Evolutionary conservation across 1,140 invertebrate species (phyloP).

Genomic region (Drosophila albomicans): DNA sequence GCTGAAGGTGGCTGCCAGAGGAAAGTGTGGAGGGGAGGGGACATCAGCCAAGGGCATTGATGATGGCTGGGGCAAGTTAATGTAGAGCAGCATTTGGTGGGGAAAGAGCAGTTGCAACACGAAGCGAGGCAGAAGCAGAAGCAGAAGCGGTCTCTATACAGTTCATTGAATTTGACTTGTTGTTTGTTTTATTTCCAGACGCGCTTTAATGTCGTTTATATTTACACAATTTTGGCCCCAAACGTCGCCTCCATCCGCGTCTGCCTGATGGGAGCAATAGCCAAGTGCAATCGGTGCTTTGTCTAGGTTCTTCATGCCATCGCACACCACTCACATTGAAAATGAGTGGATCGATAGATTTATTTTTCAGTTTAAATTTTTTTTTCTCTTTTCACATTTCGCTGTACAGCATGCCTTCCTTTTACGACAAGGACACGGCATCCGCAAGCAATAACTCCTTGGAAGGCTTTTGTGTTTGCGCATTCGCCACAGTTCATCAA

Average conservation of each 20-base stretch:
- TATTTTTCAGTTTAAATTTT: slow-evolving; percentile 3
- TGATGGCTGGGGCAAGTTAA: slow-evolving; percentile 31
- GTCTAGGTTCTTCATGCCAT: slow-evolving; percentile 6
- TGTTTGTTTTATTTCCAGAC: slow-evolving; percentile 81
- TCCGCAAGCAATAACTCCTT: slow-evolving; percentile 45
- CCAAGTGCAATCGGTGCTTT: slow-evolving; percentile 56
- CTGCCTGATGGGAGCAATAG: slow-evolving; percentile 31
- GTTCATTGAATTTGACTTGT: slow-evolving; percentile 76
- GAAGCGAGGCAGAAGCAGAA: slow-evolving; percentile 6
- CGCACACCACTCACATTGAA: slow-evolving; percentile 5
- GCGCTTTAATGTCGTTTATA: slow-evolving; percentile 81
- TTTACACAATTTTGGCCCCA: slow-evolving; percentile 72
- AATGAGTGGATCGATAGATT: slow-evolving; percentile 45
- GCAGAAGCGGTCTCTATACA: slow-evolving; percentile 43
- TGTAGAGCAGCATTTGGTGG: slow-evolving; percentile 13
- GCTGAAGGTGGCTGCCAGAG: not conserved
- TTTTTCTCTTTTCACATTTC: too few species aligned
- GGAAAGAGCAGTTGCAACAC: slow-evolving; percentile 15
- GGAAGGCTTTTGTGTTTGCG: slow-evolving; percentile 42
- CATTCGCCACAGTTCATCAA: slow-evolving; percentile 71
- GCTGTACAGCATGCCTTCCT: slow-evolving; percentile 26
- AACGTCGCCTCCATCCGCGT: slow-evolving; percentile 15
- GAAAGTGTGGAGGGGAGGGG: not conserved
- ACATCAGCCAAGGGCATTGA: slow-evolving; percentile 26
- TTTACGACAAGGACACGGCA: slow-evolving; percentile 42